A percentile compares a stretch with the other conserved stretches of the same genome.
Evolutionary conservation across 1,140 invertebrate species (phyloP).

Genomic region (Tribolium madens): DNA sequence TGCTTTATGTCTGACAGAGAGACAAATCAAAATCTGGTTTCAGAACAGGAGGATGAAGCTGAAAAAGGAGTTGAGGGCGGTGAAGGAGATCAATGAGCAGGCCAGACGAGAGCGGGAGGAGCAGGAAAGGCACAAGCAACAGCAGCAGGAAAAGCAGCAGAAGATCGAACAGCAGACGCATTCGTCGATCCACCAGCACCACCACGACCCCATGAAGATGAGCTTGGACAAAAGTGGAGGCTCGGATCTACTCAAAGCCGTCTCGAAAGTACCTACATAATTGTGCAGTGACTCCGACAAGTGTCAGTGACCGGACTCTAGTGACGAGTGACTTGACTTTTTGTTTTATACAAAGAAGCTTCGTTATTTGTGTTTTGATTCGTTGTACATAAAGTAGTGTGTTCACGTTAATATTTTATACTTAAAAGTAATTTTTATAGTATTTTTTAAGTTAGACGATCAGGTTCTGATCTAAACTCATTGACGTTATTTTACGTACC

Average conservation of each 20-base stretch:
- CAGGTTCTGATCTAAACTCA: constrained; percentile 59
- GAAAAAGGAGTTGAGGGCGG: constrained; percentile 93
- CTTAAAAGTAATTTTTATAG: constrained; percentile 59
- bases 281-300: not conserved
- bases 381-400: constrained; percentile 63
- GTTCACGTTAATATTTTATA: constrained; percentile 63
- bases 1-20: constrained; percentile 93
- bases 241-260: constrained; percentile 64
- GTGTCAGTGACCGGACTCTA: constrained; percentile 29
- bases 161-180: constrained; percentile 69
- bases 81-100: constrained; percentile 96
- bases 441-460: constrained; percentile 58
- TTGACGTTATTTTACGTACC: constrained; percentile 60
- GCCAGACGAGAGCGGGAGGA: constrained; percentile 90
- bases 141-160: constrained; percentile 87
- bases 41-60: constrained; percentile 98
- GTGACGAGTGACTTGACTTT: constrained; percentile 30
- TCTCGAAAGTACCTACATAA: constrained; percentile 68
- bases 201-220: constrained; percentile 71
- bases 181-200: constrained; percentile 71
- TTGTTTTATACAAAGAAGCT: constrained; percentile 48
- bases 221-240: constrained; percentile 63
- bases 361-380: constrained; percentile 61
- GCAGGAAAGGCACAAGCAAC: constrained; percentile 90
- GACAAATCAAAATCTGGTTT: constrained; percentile 98